A percentile compares a stretch with the other conserved stretches of the same genome.
These are phyloP conservation scores for Pterocles orientalis DNA, from an alignment of 2,113 vertebrate species.

Conservation along the genomic window DNA sequence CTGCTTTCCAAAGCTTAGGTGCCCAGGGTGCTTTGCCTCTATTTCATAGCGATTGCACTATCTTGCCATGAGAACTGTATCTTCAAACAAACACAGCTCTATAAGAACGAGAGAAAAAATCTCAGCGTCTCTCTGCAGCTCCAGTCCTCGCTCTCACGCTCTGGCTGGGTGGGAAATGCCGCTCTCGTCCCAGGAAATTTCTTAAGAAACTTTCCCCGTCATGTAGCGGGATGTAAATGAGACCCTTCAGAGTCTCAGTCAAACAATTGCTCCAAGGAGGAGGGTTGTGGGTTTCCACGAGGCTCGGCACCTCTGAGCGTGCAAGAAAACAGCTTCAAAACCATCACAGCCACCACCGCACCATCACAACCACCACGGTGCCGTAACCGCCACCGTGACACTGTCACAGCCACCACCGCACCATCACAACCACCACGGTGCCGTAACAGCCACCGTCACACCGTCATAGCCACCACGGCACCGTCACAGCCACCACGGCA, in stretches of 20 bases:
- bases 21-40: not conserved
- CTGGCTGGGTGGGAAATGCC: not conserved
- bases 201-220: not conserved
- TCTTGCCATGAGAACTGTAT: not conserved
- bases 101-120: not conserved
- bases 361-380: not conserved
- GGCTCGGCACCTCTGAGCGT: rapidly evolving
- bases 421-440: not conserved
- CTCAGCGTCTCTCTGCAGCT: not conserved
- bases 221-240: rapidly evolving
- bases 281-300: not conserved
- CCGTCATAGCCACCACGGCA: too few species aligned
- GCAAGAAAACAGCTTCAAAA: not conserved
- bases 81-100: not conserved
- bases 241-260: not conserved
- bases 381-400: rapidly evolving
- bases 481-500: too few species aligned
- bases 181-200: not conserved
- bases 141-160: not conserved
- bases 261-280: conserved; percentile 24
- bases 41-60: not conserved
- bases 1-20: not conserved
- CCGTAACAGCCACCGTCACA: rapidly evolving
- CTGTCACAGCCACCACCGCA: too few species aligned
- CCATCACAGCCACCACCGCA: not conserved